These are phyloP conservation scores for Crypturellus tataupa DNA, from an alignment of 2,797 vertebrate species.

Conservation along the genomic window DNA sequence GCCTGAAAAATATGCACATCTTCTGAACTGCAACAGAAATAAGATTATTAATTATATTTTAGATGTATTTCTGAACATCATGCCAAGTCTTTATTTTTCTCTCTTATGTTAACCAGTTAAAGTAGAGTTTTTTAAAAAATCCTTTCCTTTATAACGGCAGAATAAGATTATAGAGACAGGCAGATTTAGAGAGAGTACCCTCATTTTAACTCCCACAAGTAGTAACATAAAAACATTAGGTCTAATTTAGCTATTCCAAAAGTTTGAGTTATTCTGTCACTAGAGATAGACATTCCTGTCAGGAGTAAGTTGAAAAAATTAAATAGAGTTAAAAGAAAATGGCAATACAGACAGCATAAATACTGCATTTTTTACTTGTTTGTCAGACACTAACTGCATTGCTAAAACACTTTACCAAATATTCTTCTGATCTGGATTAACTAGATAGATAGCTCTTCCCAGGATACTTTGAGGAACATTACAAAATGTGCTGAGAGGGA, in stretches of 20 bases:
- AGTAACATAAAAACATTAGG: background rate
- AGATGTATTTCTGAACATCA: background rate
- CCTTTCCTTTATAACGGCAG: background rate
- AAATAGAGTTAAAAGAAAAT: background rate
- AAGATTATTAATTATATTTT: background rate
- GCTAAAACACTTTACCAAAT: background rate
- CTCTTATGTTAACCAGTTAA: background rate
- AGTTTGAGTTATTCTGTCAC: background rate
- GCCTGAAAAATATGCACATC: background rate
- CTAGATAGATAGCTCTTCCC: background rate
- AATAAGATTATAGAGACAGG: background rate
- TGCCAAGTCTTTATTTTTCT: background rate
- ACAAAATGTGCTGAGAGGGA: background rate
- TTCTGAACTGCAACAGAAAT: conserved; percentile 9
- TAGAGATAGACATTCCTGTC: background rate
- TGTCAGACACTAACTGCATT: background rate
- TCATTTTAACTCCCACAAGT: background rate
- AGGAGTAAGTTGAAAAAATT: background rate
- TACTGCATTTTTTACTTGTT: background rate
- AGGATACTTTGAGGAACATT: background rate
- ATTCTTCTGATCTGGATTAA: background rate
- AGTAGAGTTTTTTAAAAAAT: background rate
- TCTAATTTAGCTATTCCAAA: background rate
- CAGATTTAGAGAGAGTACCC: background rate
- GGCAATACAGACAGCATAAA: background rate